phyloP scores from a whole-genome alignment of 2,888 invertebrate genomes.

The Itoplectis maculator region DNA sequence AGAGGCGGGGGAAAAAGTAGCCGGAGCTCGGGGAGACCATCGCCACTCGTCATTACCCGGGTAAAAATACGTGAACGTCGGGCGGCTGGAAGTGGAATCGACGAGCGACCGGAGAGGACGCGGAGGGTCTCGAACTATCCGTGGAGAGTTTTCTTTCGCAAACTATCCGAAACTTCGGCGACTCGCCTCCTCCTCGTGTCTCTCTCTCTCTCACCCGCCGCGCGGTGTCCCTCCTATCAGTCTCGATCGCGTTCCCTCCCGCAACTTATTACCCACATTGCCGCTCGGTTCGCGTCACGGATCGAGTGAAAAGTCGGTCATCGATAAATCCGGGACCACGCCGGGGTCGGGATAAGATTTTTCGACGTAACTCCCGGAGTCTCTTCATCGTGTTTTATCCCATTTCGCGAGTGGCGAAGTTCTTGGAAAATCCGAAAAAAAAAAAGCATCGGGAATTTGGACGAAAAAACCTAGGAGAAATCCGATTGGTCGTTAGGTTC shows the following conservation, averaged over 20 bases:
- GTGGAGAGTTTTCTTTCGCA: conserved; percentile 37
- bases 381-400: background rate
- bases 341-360: conserved; percentile 22
- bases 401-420: background rate
- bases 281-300: conserved; percentile 14
- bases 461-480: too few species aligned
- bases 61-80: conserved; percentile 33
- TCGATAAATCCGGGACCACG: conserved; percentile 43
- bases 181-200: conserved; percentile 15
- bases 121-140: conserved; percentile 43
- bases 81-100: background rate
- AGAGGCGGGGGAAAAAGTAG: conserved; percentile 17
- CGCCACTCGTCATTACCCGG: conserved; percentile 42
- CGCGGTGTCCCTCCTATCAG: background rate
- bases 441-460: too few species aligned
- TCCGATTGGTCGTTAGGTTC: background rate
- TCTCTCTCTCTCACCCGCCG: too few species aligned
- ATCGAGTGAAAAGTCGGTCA: conserved; percentile 36
- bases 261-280: conserved; percentile 57
- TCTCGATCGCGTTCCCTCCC: conserved; percentile 28
- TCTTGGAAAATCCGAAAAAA: background rate
- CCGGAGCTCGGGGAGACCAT: conserved; percentile 25
- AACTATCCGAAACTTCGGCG: conserved; percentile 44
- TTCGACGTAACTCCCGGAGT: background rate
- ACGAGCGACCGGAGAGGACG: background rate